Conservation (phyloP, 2,113 vertebrate species). For the Anser cygnoides region DNA sequence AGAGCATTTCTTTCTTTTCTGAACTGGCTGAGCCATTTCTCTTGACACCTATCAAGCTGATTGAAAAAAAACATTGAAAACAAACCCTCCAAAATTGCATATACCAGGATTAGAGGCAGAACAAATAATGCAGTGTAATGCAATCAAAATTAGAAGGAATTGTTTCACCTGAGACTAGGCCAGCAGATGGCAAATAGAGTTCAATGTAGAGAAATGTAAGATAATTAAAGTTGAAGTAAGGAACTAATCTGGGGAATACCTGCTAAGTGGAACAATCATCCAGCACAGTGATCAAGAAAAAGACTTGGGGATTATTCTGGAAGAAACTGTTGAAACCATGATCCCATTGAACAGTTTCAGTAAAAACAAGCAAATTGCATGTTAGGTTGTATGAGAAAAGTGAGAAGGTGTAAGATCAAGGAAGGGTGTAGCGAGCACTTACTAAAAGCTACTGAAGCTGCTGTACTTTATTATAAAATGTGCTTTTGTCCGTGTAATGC, state of each 20-base stretch:
- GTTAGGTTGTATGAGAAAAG: not conserved
- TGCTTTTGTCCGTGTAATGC: not conserved
- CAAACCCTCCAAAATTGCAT: not conserved
- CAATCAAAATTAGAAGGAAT: not conserved
- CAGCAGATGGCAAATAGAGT: not conserved
- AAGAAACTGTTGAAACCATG: not conserved
- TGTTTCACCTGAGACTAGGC: not conserved
- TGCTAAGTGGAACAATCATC: conserved; percentile 42
- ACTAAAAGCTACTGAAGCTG: not conserved
- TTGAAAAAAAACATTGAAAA: conserved; percentile 7
- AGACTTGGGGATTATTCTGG: not conserved
- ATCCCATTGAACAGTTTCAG: not conserved
- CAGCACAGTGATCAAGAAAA: conserved; percentile 20
- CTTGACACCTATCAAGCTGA: not conserved
- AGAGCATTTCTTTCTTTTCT: not conserved
- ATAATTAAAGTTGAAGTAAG: conserved; percentile 35
- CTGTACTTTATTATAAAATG: not conserved
- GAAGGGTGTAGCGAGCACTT: not conserved
- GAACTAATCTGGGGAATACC: conserved; percentile 11
- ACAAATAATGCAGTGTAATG: not conserved
- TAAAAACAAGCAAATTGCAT: not conserved
- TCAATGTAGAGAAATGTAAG: not conserved
- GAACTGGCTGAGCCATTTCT: not conserved
- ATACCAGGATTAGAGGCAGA: not conserved
- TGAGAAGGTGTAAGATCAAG: not conserved